Evolutionary conservation across 2,113 vertebrate species (phyloP).

Genomic region (Peromyscus polionotus): DNA sequence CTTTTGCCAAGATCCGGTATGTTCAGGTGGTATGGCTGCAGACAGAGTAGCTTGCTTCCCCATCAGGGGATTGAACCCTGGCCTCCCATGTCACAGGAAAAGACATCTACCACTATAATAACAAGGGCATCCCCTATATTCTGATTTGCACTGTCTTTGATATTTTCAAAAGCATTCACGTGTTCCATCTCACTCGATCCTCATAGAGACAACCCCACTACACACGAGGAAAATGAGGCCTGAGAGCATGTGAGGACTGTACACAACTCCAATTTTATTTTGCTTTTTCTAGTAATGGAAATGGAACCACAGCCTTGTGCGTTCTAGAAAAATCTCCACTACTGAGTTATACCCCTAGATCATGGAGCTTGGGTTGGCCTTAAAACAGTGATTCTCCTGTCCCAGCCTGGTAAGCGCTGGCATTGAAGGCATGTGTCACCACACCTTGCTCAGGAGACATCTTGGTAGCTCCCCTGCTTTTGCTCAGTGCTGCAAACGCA

Average conservation of each 20-base stretch:
- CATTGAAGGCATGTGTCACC: not conserved
- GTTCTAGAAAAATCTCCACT: not conserved
- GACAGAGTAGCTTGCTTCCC: not conserved
- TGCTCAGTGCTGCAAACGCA: no score
- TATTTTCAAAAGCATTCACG: not conserved
- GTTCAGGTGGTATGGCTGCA: not conserved
- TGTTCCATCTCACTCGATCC: no score
- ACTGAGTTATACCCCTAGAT: not conserved
- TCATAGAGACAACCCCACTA: not conserved
- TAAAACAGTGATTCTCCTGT: not conserved
- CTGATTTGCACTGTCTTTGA: not conserved
- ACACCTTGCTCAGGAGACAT: not conserved
- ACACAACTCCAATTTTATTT: not conserved
- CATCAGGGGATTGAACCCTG: constrained; percentile 44
- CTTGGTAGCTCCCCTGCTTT: not conserved
- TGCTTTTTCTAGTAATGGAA: not conserved
- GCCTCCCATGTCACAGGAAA: constrained; percentile 56
- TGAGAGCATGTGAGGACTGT: not conserved
- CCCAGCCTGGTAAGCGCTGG: not conserved
- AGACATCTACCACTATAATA: constrained; percentile 65
- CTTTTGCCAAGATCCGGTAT: not conserved
- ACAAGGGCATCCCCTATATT: not conserved
- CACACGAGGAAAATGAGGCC: not conserved
- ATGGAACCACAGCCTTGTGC: not conserved
- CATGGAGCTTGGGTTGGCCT: not conserved